Evolutionary conservation across 2,888 invertebrate genomes (phyloP), one percentile per base, ranked within the genome.

Genomic region (Autographa pulchrina): DNA sequence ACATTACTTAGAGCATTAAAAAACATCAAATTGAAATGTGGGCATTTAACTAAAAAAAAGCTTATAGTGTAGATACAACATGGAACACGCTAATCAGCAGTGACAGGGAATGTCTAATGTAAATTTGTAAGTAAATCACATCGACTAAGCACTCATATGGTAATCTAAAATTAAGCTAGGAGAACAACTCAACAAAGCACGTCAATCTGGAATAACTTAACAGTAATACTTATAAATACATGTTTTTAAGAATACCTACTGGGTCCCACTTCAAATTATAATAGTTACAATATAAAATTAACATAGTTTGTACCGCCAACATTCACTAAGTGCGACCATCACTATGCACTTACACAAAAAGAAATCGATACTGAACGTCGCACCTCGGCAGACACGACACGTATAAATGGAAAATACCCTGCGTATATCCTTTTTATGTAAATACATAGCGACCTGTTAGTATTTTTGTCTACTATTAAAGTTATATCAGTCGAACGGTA

Each of bases 181-280:
- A 87, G 83, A 86, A 90, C 86, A 87, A 90, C 90, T 87, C 92
- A 90, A 90, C 92, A 90, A 90, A 92, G 90, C 91, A 90, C 88
- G 90, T 92, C 92, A 91, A 92, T 91, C 89, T 92, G 93, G 93
- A 94, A 93, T 93, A 94, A 94, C 92, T 94, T 94, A 94, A 92
- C 84, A 90, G 86, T 93, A 94, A 93, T 92, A 94, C 94, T 94
- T 93, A 94, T 87, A 90, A 89, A 92, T 93, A 92, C 89, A 91
- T 80, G 85, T 88, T 91, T 72, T 90, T 89, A 89, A 87, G 88
- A 92, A 91, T 92, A 94, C 86, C 93, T 94, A 94, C 91, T 92
- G 94, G 94, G 94, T 94, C 94, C 94, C 94, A 88, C 88, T 84
- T 92, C 87, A 91, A 93, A 92, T 90, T 87, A 92, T 89, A 91